Percentiles rank a stretch among this genome's conserved stretches.
Conservation (phyloP, 1,140 invertebrate species). For the Lasioglossum albipes region DNA sequence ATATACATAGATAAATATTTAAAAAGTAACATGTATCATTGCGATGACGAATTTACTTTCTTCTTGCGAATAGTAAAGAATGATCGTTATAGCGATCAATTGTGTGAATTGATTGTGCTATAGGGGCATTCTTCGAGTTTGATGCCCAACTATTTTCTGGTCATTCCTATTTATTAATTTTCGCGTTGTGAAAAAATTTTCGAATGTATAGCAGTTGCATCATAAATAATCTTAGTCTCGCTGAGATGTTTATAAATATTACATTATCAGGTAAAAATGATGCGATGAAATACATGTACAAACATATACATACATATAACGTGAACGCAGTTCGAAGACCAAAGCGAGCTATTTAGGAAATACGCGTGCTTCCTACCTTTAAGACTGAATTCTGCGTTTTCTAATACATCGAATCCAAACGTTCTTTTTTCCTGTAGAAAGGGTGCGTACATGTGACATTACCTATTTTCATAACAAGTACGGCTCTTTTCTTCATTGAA, state of each 20-base stretch:
- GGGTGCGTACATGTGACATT: conserved; percentile 6
- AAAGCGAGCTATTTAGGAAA: conserved; percentile 44
- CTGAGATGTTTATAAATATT: conserved; percentile 32
- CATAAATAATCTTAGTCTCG: conserved; percentile 19
- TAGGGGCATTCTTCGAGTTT: conserved; percentile 11
- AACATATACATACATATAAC: conserved; percentile 29
- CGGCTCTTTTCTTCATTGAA: conserved; percentile 3
- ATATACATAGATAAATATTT: neutral
- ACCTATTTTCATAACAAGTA: conserved; percentile 18
- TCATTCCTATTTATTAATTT: conserved; percentile 48
- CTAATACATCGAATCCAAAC: conserved; percentile 45
- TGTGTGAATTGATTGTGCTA: conserved; percentile 23
- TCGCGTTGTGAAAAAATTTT: conserved; percentile 11
- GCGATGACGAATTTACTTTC: conserved; percentile 21
- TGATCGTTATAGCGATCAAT: conserved; percentile 25
- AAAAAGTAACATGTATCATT: conserved; percentile 19
- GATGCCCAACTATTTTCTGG: conserved; percentile 19
- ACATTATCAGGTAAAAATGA: conserved; percentile 19
- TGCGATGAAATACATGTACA: conserved; percentile 28
- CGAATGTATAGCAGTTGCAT: conserved; percentile 18
- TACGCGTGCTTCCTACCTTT: conserved; percentile 52
- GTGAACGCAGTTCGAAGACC: conserved; percentile 41
- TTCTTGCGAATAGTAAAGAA: conserved; percentile 29
- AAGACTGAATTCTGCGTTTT: conserved; percentile 57
- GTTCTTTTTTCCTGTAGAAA: conserved; percentile 24